phyloP scores from a whole-genome alignment of 2,888 invertebrate species.

The Limnephilus auricula region DNA sequence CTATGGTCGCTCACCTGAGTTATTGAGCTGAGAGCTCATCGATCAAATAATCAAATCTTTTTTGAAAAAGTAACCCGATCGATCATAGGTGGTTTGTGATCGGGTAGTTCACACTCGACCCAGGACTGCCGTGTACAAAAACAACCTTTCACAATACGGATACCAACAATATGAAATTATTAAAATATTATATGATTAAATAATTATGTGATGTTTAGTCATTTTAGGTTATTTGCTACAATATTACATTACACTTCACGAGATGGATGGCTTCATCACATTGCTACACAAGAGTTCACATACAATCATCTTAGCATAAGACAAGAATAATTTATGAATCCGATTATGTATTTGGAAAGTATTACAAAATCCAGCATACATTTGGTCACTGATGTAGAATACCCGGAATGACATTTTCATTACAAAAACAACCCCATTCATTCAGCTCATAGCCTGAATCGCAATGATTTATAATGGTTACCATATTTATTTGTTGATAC shows the following conservation, averaged over 20 bases:
- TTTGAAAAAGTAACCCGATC: too few species aligned
- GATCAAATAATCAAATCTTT: too few species aligned
- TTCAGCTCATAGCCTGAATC: background rate
- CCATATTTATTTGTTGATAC: background rate
- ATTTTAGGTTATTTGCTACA: conserved; percentile 26
- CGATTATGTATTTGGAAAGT: background rate
- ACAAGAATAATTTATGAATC: background rate
- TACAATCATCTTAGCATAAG: conserved; percentile 2
- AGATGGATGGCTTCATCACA: background rate
- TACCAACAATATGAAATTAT: background rate
- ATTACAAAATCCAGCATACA: background rate
- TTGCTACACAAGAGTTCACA: background rate
- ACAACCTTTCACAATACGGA: background rate
- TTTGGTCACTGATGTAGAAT: background rate
- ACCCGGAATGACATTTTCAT: background rate
- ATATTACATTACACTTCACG: background rate
- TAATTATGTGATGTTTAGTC: conserved; percentile 24
- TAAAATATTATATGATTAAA: conserved; percentile 5
- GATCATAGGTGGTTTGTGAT: too few species aligned
- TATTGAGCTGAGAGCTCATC: too few species aligned
- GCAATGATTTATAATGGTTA: background rate
- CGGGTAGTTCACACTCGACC: too few species aligned
- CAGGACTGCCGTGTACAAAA: background rate
- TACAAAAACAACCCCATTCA: background rate
- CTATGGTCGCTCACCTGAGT: too few species aligned